Evolutionary conservation across 1,140 invertebrate species (phyloP), one percentile per base, ranked within the genome.

Genomic region (Cyclargus thomasi): DNA sequence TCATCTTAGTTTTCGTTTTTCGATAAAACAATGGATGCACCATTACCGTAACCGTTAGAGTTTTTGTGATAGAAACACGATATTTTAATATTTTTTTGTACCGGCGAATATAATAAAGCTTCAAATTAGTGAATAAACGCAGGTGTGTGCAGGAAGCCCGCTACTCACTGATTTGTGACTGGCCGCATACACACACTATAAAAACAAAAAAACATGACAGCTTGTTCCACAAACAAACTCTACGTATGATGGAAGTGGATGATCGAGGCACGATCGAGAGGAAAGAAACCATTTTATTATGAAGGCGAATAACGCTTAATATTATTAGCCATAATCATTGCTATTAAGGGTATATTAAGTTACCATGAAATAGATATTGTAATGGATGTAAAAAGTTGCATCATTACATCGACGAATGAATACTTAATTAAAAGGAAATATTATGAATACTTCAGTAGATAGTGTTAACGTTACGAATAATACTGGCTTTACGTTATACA

Each of bases 81-180:
- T 74, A 74, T 74, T 70, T 73, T 66, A 67, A 69, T 69, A 69
- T 21, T 53, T 66, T 67, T 72, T 72, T 59, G 72, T 71, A 35
- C 36, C 68, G 71, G 70, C 68, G 70, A 70, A 70, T 70, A 74
- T 76, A 66, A 76, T 74, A 72, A 74, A 64, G 55, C 75, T 55
- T 71, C 70, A 67, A 68, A 71, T 63, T 67, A 65, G 53, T 63
- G 65, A 63, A 22, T 10, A 67, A 57, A 65, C 18, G 70, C 74
- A 73, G 73, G 73, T 74, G 73, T 64, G 59, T 18, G 55, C 63
- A 63, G 67, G 57, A 63, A 53, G 20, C 57, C 18, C 63, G 14
- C n/a, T 47, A 16, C 14, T 14, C 39, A 47, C 14, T 14, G 39
- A 47, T 47, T 47, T 16, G 14, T 47, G 39, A 47, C 39, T 47